Conservation (phyloP, 37 sponge, comb jelly and placozoan genomes). For the Eunapius fragilis region DNA sequence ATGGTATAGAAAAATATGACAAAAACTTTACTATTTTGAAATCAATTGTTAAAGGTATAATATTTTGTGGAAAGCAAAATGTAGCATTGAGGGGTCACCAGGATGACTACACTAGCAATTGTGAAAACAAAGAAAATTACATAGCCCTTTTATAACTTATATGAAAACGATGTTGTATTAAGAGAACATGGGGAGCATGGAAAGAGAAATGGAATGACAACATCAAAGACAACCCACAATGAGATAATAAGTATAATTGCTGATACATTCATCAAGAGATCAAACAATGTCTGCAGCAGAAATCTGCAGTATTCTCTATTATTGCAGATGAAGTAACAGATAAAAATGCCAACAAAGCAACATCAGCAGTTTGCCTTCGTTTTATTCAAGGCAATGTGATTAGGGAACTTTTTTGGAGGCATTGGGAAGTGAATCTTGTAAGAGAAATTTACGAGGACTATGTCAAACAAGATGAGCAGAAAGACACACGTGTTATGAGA, state of each 20-base stretch:
- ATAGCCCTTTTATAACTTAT: background rate
- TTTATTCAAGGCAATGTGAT: background rate
- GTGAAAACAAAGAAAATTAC: background rate
- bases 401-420: background rate
- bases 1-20: too few relatives aligned
- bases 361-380: background rate
- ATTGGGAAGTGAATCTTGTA: background rate
- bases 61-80: too few relatives aligned
- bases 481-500: too few relatives aligned
- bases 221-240: background rate
- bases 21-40: too few relatives aligned
- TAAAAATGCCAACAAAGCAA: background rate
- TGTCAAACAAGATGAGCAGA: background rate
- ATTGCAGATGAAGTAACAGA: background rate
- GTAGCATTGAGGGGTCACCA: background rate
- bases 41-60: too few relatives aligned
- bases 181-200: background rate
- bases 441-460: conserved; percentile 9
- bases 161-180: background rate
- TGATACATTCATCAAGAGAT: too few relatives aligned
- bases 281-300: too few relatives aligned
- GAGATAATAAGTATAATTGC: background rate
- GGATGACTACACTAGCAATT: background rate
- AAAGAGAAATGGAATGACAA: background rate
- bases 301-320: too few relatives aligned